Evolutionary conservation across 2,113 vertebrate genomes (phyloP), one percentile per base, ranked within the genome.

Genomic region (Poeciliopsis occidentalis): DNA sequence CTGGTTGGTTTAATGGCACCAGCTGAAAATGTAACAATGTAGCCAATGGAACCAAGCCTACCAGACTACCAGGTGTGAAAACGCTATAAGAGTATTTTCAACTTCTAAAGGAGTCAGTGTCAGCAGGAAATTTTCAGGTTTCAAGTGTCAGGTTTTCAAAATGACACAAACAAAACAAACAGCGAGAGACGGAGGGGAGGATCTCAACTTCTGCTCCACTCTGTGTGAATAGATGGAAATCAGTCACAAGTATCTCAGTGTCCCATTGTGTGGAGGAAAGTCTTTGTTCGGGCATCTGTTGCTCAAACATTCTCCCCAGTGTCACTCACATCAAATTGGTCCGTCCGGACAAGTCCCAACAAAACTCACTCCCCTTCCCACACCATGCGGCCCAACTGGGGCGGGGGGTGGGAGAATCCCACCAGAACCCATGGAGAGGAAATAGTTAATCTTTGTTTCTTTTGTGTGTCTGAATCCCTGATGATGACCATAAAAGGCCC

Each of bases 201-300:
- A 80, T 79, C 83, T 74, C 87, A 85, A 86, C 91, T 91, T 92
- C 90, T 93, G 92, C 92, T 91, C 91, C 81, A 85, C 82, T 88
- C 83, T 90, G 75, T 85, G 85, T 81, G 87, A 88, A 89, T 91
- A 77, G 85, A 85, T 87, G 79, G 81, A 89, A 88, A 91, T 91
- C 85, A 87, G 90, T 88, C 83, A 87, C 86, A 83, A 91, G 85
- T 93, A 89, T 91, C 87, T 88, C 54, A 75, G 62, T 67, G 82
- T 3, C 47, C 81, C 80, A 79, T 91, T 91, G 84, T 90, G 72
- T 83, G 32, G 44, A 0, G 61, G 71, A 29, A 29, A 73, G 73
- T 83, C 88, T 92, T 93, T 93, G 92, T 93, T 87, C 44, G 8
- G 88, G 88, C 90, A 92, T 92, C 92, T 92, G 91, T 92, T 89